phyloP scores from a whole-genome alignment of 2,888 invertebrate species.

The Calameuta filiformis region DNA sequence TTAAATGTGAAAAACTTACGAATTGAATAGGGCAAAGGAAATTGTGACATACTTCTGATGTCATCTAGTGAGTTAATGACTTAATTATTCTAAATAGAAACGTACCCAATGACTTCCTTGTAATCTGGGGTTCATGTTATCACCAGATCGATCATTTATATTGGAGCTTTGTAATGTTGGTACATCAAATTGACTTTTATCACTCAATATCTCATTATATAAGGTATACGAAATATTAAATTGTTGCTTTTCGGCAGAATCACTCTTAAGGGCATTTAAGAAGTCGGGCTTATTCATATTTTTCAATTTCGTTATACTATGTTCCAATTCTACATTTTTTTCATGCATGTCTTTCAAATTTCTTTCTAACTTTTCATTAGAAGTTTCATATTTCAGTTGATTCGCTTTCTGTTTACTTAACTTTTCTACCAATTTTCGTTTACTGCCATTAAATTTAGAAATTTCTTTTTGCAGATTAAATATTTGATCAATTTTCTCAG shows the following conservation, averaged over 20 bases:
- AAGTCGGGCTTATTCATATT: constrained; percentile 17
- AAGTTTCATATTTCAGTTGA: constrained; percentile 27
- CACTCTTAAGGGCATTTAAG: not conserved
- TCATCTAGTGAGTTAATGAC: not conserved
- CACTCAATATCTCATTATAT: not conserved
- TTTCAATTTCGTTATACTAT: constrained; percentile 23
- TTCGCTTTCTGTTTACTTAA: constrained; percentile 29
- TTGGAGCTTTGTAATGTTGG: not conserved
- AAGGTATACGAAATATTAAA: not conserved
- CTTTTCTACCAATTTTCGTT: constrained; percentile 29
- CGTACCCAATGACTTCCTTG: not conserved
- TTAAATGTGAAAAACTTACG: not conserved
- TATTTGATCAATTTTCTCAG: constrained; percentile 34
- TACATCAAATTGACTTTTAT: not conserved
- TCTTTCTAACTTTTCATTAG: constrained; percentile 34
- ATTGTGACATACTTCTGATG: not conserved
- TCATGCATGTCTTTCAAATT: constrained; percentile 26
- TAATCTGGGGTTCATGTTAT: not conserved
- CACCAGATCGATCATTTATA: not conserved
- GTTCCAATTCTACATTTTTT: constrained; percentile 36
- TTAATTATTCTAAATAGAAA: not conserved
- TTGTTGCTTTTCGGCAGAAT: not conserved
- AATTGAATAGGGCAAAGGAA: not conserved
- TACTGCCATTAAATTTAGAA: constrained; percentile 31
- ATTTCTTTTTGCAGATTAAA: constrained; percentile 32